These are phyloP conservation scores for Sepioteuthis lessoniana DNA, from an alignment of 2,888 invertebrate genomes.

Conservation along the genomic window DNA sequence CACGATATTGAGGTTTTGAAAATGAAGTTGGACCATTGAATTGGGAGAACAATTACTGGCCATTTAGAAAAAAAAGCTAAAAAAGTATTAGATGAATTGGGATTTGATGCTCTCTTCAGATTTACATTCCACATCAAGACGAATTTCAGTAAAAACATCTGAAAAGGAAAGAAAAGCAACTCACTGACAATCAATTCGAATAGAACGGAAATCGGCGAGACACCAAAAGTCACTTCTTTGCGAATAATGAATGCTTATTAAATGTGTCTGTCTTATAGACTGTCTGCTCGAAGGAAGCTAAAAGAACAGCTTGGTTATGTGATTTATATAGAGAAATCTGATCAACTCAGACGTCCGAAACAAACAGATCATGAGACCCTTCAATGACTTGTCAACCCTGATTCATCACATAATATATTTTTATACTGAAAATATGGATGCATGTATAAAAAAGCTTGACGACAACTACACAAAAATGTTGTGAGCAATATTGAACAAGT, in stretches of 20 bases:
- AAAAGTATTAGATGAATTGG: background rate
- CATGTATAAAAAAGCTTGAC: background rate
- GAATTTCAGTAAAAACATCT: background rate
- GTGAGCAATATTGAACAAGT: too few relatives aligned
- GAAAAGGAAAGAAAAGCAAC: background rate
- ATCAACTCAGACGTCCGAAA: background rate
- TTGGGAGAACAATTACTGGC: background rate
- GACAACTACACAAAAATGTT: too few relatives aligned
- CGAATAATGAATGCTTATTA: constrained; percentile 13
- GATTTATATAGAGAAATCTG: background rate
- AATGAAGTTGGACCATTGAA: background rate
- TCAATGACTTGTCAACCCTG: background rate
- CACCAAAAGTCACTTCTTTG: background rate
- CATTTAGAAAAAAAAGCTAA: background rate
- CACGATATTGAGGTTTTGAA: too few relatives aligned
- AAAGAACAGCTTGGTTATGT: background rate
- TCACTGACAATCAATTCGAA: background rate
- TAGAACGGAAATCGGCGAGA: background rate
- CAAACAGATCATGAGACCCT: background rate
- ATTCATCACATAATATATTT: background rate
- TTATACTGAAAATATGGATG: background rate
- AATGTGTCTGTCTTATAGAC: background rate
- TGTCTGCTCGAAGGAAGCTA: background rate
- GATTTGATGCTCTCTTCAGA: background rate
- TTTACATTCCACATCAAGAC: background rate